Evolutionary conservation across 2,113 vertebrate species (phyloP).

Genomic region (Cavia aperea): DNA sequence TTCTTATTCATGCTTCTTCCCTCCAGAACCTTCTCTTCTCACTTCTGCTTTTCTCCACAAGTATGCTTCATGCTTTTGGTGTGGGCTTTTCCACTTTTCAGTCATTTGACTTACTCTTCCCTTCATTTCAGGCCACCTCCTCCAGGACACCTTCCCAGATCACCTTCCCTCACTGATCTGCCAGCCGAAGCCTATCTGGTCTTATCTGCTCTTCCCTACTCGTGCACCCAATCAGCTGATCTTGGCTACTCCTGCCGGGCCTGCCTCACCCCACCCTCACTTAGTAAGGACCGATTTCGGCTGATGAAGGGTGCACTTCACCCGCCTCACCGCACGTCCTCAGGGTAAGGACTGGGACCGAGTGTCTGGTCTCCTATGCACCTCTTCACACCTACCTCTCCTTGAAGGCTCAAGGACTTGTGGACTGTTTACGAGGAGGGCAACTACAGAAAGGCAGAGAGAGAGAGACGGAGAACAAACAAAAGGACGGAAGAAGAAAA

Average conservation of each 20-base stretch:
- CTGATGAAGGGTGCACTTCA: background rate
- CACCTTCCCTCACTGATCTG: background rate
- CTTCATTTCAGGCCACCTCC: background rate
- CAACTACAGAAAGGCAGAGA: background rate
- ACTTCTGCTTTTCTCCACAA: background rate
- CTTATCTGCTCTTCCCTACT: background rate
- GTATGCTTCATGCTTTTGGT: background rate
- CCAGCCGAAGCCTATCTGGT: background rate
- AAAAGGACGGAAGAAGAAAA: background rate
- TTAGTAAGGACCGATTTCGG: conserved; percentile 4
- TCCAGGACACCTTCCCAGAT: background rate
- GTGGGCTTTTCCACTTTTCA: background rate
- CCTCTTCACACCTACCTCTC: background rate
- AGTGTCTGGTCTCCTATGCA: background rate
- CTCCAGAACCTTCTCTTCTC: background rate
- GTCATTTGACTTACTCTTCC: background rate
- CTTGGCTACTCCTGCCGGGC: background rate
- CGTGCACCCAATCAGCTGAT: background rate
- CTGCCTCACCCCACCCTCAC: background rate
- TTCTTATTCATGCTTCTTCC: background rate
- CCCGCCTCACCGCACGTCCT: background rate
- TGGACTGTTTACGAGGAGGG: background rate
- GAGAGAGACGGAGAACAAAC: background rate
- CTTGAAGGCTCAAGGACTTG: background rate
- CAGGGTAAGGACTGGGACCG: background rate